Base-by-base conservation (phyloP, 1,140 invertebrate genomes). In the Calliphora vicina region DNA sequence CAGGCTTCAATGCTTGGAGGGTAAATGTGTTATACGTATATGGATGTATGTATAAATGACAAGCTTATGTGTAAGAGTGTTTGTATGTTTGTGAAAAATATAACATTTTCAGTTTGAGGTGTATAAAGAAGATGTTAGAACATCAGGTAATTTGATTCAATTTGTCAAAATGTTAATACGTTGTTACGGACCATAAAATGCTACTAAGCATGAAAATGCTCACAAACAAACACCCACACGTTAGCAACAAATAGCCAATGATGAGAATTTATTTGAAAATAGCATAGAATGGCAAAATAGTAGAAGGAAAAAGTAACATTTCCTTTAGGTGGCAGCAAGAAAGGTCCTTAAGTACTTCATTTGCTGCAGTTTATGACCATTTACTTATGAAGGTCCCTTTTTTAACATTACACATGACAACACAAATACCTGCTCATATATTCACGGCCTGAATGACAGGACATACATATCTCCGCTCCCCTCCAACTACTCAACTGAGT, bases 71-170 rank as follows among this genome's bases (percentile, higher is more conserved):
- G 15, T 6, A 0, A 0, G 1, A 50, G 45, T 6, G 15, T 45
- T 6, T n/a, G 45, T 50, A 50, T 50, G 13, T n/a, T 50, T 17
- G 45, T 50, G 35, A 10, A 35, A 35, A 35, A 50, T 50, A 50
- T 50, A 9, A 50, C 45, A 50, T 12, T n/a, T 50, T 50, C 17
- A 50, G 12, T 50, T 17, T 50, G 45, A 50, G 45, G 45, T 50
- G 45, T 50, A 50, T 17, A 67, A 76, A 20, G 35, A 76, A n/a
- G 29, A n/a, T 76, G 13, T 42, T 20, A 20, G 27, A 20, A 29
- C 17, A 42, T 76, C 73, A 76, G 29, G 35, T 76, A 76, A 76
- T 76, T 42, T 76, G 73, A 76, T 76, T 76, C 73, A 76, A 76
- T 76, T 76, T 76, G 73, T 76, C 73, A 76, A 35, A 76, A 42